Conservation (phyloP, 2,888 invertebrate genomes). For the Conops quadrifasciatus region DNA sequence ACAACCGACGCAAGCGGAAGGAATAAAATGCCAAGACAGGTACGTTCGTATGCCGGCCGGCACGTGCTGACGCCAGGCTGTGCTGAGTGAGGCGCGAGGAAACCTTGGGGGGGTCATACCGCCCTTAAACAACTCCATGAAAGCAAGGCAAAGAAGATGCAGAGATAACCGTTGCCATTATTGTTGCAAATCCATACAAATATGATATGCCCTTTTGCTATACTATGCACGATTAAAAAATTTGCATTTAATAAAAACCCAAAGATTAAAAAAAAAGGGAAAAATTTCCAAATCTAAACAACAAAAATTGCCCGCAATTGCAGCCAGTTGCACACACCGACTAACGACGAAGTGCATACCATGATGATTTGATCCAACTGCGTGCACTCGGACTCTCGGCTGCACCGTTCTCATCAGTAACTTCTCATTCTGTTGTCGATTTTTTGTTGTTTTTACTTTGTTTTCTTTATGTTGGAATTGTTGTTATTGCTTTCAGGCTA, state of each 20-base stretch:
- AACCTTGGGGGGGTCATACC: not conserved
- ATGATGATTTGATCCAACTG: too few relatives aligned
- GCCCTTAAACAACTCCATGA: too few relatives aligned
- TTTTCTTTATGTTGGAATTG: not conserved
- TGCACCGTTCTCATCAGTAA: too few relatives aligned
- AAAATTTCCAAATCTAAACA: not conserved
- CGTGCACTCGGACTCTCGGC: too few relatives aligned
- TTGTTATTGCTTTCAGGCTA: not conserved
- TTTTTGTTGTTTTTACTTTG: not conserved
- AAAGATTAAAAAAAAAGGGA: not conserved
- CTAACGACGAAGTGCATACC: too few relatives aligned
- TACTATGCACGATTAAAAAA: not conserved
- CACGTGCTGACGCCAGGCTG: not conserved
- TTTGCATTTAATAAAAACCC: not conserved
- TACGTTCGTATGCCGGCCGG: not conserved
- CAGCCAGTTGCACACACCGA: too few relatives aligned
- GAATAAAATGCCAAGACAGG: slow-evolving; percentile 15
- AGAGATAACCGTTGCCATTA: too few relatives aligned
- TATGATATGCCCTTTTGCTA: not conserved
- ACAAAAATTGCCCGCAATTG: not conserved
- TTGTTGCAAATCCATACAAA: too few relatives aligned
- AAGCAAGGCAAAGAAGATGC: too few relatives aligned
- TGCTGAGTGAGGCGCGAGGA: not conserved
- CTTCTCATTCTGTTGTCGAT: not conserved
- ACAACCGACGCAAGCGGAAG: too few relatives aligned